phyloP scores from a whole-genome alignment of 2,888 invertebrate species.

The Pogonocherus hispidulus region DNA sequence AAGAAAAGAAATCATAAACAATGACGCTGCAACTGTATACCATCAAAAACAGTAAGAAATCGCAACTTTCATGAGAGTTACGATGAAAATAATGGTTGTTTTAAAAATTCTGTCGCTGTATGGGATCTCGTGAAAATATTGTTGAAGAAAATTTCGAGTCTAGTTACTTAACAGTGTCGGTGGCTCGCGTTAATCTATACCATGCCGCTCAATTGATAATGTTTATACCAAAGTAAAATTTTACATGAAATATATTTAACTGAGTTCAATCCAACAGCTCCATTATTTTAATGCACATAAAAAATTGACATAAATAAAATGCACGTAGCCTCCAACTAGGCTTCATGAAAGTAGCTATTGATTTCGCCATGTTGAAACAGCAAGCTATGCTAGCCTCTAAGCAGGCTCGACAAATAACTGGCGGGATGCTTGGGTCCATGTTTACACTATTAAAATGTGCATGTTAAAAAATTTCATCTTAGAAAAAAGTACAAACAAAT shows the following conservation, averaged over 20 bases:
- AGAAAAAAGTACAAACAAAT: background rate
- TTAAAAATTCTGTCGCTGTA: background rate
- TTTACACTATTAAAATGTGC: conserved; percentile 54
- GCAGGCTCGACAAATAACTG: conserved; percentile 60
- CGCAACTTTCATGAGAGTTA: background rate
- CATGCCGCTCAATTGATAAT: too few relatives aligned
- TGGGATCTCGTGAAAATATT: background rate
- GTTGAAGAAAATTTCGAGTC: background rate
- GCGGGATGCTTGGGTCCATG: conserved; percentile 64
- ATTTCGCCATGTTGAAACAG: conserved; percentile 63
- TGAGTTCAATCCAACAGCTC: background rate
- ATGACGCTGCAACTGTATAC: background rate
- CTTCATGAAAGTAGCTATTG: conserved; percentile 53
- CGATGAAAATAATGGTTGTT: background rate
- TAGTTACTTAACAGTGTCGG: background rate
- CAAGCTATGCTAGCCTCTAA: conserved; percentile 63
- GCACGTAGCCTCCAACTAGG: conserved; percentile 49
- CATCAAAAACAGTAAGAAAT: background rate
- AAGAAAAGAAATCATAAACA: conserved; percentile 5
- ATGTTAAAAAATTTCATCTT: conserved; percentile 16
- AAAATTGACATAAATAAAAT: too few relatives aligned
- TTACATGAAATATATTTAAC: background rate
- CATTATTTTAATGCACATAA: background rate
- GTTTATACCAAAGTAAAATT: background rate
- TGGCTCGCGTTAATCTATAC: too few relatives aligned